Evolutionary conservation across 2,888 invertebrate species (phyloP).

Genomic region (Rhopalosiphum nymphaeae): DNA sequence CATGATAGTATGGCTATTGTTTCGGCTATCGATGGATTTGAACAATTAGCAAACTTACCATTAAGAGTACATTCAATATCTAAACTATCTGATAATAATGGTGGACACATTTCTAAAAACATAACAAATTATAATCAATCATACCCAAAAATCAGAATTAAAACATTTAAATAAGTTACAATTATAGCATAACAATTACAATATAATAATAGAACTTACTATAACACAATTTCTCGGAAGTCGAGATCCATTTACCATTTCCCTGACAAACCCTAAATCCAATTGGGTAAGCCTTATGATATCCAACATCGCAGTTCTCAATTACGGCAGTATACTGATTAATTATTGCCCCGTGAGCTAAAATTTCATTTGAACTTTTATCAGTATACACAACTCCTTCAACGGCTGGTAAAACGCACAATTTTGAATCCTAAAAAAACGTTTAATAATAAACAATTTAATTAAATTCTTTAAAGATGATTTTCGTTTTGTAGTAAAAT

Average conservation of each 20-base stretch:
- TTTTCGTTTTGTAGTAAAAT: too few relatives aligned
- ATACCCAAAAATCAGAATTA: background rate
- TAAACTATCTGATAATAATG: conserved; percentile 66
- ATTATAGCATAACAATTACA: background rate
- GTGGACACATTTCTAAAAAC: conserved; percentile 67
- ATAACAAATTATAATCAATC: background rate
- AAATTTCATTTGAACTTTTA: background rate
- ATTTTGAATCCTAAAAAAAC: background rate
- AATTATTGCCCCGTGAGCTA: background rate
- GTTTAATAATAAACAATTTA: too few relatives aligned
- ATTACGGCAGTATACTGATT: background rate
- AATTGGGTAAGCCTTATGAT: background rate
- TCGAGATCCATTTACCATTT: background rate
- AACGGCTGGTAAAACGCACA: background rate
- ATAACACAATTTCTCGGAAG: background rate
- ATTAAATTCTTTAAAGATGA: too few relatives aligned
- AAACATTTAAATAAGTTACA: background rate
- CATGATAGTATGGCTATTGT: conserved; percentile 66
- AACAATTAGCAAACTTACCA: conserved; percentile 66
- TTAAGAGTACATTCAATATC: conserved; percentile 65
- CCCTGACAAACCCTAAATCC: background rate
- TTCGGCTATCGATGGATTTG: conserved; percentile 62
- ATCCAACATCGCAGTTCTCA: conserved; percentile 8
- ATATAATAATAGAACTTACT: conserved; percentile 12
- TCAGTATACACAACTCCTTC: background rate